These are phyloP conservation scores for Phaonia tiefii DNA, from an alignment of 2,888 invertebrate species.

Conservation along the genomic window DNA sequence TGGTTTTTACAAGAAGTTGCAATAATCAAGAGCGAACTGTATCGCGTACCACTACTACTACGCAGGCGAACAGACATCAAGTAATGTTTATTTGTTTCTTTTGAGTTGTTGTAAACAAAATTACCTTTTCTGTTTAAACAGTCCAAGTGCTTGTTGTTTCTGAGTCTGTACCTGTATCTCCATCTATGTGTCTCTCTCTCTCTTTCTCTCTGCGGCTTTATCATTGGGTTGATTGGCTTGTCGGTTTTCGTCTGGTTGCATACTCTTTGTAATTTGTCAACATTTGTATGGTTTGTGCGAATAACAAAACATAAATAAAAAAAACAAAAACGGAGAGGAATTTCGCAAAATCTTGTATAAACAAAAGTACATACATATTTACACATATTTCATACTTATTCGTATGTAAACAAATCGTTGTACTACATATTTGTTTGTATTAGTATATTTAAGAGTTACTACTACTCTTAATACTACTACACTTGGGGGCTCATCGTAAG, in stretches of 20 bases:
- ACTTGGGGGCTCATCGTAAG: conserved; percentile 8
- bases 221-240: not conserved
- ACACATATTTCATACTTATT: not conserved
- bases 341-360: conserved; percentile 47
- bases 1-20: no score
- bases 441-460: not conserved
- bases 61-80: not conserved
- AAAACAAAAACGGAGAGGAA: conserved; percentile 44
- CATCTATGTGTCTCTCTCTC: not conserved
- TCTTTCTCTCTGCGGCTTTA: not conserved
- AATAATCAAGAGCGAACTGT: no score
- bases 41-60: not conserved
- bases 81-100: conserved; percentile 20
- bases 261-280: conserved; percentile 53
- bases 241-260: not conserved
- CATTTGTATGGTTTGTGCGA: conserved; percentile 54
- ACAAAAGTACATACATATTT: not conserved
- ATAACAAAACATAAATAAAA: no score
- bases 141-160: not conserved
- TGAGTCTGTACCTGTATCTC: not conserved
- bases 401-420: no score
- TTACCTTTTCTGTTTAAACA: conserved; percentile 17
- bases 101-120: conserved; percentile 33
- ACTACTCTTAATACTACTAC: not conserved
- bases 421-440: no score